Evolutionary conservation across 2,888 invertebrate species (phyloP), one percentile per base, ranked within the genome.

Genomic region (Phyto melanocephala): DNA sequence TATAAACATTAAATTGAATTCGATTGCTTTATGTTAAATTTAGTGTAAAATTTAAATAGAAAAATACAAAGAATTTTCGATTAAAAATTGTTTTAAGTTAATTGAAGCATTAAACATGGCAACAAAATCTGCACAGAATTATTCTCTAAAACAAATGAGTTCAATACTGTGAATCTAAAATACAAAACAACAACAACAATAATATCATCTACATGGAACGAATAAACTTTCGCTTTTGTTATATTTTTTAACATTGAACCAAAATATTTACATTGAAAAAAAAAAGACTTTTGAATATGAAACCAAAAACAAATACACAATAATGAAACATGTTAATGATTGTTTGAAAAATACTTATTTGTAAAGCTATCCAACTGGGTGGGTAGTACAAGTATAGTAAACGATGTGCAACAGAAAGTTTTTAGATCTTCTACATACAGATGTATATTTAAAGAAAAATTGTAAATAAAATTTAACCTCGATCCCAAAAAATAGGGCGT

Each of bases 11-110:
- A 54, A 54, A 67, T 67, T 67, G 17, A 67, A 54, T 37, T 52
- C 24, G 17, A 67, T 67, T 67, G 15, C 52, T 35, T 67, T 28
- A 35, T 15, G 67, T 67, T 67, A 17, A 67, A 54, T 52, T 67
- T 40, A 67, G 13, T 24, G 67, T 67, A 52, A 67, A 67, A 37
- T 37, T 24, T 37, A 37, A 10, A 50, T n/a, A 54, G 28, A 2
- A n/a, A 54, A 54, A 35, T 1, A 17, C 20, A 11, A 40, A 11
- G 8, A n/a, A 17, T 63, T 28, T 52, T 67, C 24, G 11, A 52
- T 54, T 54, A 52, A 67, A 67, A 40, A 52, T 40, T 40, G 4
- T 54, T 45, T 7, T 37, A 63, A 54, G 28, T 40, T 67, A 17
- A 67, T 24, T 54, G 37, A 67, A 67, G 67, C 24, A 67, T 54